These are phyloP conservation scores for Leptinotarsa peninsularis DNA, from an alignment of 2,888 invertebrate species.

Conservation along the genomic window DNA sequence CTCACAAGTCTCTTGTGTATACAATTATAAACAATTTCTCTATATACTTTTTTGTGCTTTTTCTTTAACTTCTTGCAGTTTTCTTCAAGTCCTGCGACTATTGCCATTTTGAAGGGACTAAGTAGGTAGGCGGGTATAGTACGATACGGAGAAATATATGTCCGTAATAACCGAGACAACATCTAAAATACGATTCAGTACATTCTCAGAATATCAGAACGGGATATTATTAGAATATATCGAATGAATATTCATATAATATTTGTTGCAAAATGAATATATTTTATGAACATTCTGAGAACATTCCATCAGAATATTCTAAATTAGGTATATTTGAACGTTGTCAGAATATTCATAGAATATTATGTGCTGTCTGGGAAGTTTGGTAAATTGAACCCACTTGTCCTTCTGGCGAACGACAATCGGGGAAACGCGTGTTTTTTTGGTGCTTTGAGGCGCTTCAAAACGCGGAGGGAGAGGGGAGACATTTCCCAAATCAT, in stretches of 20 bases:
- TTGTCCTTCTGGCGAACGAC: too few relatives aligned
- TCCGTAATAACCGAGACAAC: neutral
- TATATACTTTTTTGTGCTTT: neutral
- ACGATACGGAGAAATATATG: neutral
- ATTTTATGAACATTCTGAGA: neutral
- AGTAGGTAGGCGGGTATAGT: neutral
- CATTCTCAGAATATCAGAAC: neutral
- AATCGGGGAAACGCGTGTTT: too few relatives aligned
- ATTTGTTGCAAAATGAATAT: neutral
- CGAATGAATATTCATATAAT: neutral
- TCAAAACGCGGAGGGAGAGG: too few relatives aligned
- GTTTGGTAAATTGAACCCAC: too few relatives aligned
- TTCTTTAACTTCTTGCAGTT: neutral
- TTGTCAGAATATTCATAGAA: constrained; percentile 11
- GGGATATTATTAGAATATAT: constrained; percentile 7
- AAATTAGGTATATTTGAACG: neutral
- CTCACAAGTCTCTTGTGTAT: neutral
- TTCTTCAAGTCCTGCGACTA: too few relatives aligned
- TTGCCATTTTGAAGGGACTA: neutral
- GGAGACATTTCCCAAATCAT: too few relatives aligned
- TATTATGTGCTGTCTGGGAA: neutral
- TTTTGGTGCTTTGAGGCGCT: too few relatives aligned
- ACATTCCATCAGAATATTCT: constrained; percentile 6
- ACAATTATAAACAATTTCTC: neutral
- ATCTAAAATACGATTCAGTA: neutral